Base-by-base conservation (phyloP, 2,888 invertebrate genomes). In the Notodonta dromedarius region DNA sequence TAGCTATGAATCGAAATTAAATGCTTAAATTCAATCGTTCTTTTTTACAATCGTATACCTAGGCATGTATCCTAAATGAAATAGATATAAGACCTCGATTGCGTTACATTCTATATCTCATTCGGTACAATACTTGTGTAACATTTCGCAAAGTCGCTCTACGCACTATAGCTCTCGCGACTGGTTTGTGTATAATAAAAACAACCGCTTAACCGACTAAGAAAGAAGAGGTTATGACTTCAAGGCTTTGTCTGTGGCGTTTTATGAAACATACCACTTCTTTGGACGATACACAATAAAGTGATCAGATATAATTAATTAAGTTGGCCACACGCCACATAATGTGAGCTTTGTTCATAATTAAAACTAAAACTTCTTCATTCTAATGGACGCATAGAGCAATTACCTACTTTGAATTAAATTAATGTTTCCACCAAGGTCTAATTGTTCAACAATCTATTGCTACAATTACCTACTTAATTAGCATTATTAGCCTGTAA, bases 91-190 rank as follows among this genome's bases (percentile, higher is more conserved):
- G 67, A 73, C 60, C 61, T 66, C 61, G 60, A 74, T 74, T 73
- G 66, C 72, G 65, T 54, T 70, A 65, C 66, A 59, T 60, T 66
- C 67, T 68, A 71, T 58, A 66, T 57, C 53, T 65, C 53, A 65
- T 71, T 68, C 69, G 64, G 69, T 70, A 72, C 74, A 73, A 66
- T 69, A 70, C 73, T 71, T 58, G 60, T 62, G 56, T 65, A 59
- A 24, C 52, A 62, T 78, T 79, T 70, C 68, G 66, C 62, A 78
- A 74, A 64, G 55, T 58, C 63, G 69, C 60, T 67, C 60, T 24
- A 24, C 24, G 24, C 59, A 71, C 71, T 61, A n/a, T n/a, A 63
- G 65, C 62, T 62, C 60, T 40, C 63, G 51, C 11, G 46, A 46
- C 16, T 50, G 9, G 50, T 50, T 46, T 63, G 13, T 58, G 51